Percentiles rank a stretch among this genome's conserved stretches.
Conservation (phyloP, 2,113 vertebrate species). For the Semicossyphus pulcher region DNA sequence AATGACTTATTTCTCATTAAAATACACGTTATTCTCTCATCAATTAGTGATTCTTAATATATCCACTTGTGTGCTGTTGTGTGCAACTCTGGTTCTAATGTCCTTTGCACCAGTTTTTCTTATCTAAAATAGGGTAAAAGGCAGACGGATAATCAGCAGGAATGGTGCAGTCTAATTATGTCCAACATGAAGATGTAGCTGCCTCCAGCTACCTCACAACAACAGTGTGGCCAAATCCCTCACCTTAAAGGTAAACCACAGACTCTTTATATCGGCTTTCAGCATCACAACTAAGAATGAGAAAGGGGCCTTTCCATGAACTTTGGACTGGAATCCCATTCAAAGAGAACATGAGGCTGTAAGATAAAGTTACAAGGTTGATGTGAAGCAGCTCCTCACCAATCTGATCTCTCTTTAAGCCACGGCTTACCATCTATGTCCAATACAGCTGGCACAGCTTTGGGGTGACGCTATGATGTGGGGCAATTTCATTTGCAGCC, state of each 20-base stretch:
- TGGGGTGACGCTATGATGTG: too few relatives aligned
- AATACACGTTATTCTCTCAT: too few relatives aligned
- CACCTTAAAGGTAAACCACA: constrained; percentile 8
- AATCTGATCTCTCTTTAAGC: too few relatives aligned
- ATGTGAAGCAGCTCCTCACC: background rate
- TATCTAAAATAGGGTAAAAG: background rate
- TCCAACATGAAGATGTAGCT: constrained; percentile 10
- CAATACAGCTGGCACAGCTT: background rate
- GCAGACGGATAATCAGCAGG: background rate
- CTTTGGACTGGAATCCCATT: background rate
- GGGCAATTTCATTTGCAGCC: too few relatives aligned
- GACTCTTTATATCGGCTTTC: too few relatives aligned
- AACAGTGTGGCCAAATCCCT: constrained; percentile 1
- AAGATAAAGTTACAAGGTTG: background rate
- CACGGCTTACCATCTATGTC: too few relatives aligned
- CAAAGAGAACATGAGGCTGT: background rate
- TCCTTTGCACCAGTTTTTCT: background rate
- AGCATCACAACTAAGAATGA: too few relatives aligned
- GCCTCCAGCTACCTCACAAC: background rate
- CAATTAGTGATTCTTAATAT: too few relatives aligned
- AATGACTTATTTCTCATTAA: too few relatives aligned
- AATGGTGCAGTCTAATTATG: constrained; percentile 21
- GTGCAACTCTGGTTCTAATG: background rate
- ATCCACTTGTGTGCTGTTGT: background rate
- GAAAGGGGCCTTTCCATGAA: too few relatives aligned